Evolutionary conservation across 2,888 invertebrate species (phyloP), one percentile per base, ranked within the genome.

Genomic region (Oscheius sp.): DNA sequence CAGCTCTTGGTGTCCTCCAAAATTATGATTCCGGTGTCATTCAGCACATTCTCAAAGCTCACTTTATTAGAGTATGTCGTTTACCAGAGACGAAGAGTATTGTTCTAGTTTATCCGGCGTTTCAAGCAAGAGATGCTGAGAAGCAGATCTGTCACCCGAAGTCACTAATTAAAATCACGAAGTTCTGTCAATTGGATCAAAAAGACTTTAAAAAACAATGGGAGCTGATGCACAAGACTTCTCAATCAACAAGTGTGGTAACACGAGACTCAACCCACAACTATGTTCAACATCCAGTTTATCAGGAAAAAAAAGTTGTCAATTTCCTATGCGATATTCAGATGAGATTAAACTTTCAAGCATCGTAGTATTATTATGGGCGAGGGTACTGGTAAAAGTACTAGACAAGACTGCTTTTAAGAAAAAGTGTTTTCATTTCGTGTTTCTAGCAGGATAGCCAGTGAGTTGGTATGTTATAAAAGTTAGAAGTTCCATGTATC

Each of bases 1-100:
- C 91, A 12, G 90, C 91, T 0, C 90, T 92, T 59, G 90, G 90
- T 88, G 85, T 92, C 41, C 91, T 92, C 80, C 91, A 77, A 67
- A 87, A 89, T 67, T 65, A 68, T 36, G 70, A 66, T 12, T 41
- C 51, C 14, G 47, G 38, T 17, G 67, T 67, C 26, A 73, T 85
- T 83, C 67, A 81, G 36, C 81, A 83, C 45, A 50, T 87, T 5
- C 59, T 88, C n/a, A 88, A 90, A 49, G 92, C 92, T 0, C 87
- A 91, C 36, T 92, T 92, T 86, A 86, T 92, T 6, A 90, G 92
- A 90, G 92, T 70, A 5, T 67, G 74, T 9, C 70, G 78, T 12
- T 67, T 72, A 68, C 75, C 78, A 47, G 54, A 70, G 33, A 47
- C 54, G 22, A 56, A 26, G 4, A 70, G 67, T n/a, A 62, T 63